These are phyloP conservation scores for Tupiocoris notatus DNA, from an alignment of 2,888 invertebrate species.

Conservation along the genomic window DNA sequence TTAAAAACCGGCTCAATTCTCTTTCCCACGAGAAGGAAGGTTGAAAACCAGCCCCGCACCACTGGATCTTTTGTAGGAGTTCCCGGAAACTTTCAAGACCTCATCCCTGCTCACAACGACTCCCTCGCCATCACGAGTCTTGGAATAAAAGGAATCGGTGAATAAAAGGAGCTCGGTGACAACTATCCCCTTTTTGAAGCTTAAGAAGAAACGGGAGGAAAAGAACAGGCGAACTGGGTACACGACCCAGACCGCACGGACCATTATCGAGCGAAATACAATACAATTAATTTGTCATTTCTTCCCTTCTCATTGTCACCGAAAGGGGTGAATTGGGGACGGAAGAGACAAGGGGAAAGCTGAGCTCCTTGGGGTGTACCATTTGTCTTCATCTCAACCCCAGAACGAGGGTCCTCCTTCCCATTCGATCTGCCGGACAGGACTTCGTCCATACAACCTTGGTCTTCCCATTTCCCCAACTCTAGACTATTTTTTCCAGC, in stretches of 20 bases:
- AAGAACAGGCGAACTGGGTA: background rate
- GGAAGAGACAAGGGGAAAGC: background rate
- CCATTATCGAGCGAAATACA: slow-evolving; percentile 43
- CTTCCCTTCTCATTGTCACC: slow-evolving; percentile 30
- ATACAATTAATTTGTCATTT: slow-evolving; percentile 44
- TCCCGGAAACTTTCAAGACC: slow-evolving; percentile 26
- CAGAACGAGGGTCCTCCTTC: background rate
- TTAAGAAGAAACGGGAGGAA: slow-evolving; percentile 15
- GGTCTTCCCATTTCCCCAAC: background rate
- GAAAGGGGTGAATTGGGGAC: background rate
- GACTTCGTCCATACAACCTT: background rate
- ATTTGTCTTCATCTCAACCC: slow-evolving; percentile 36
- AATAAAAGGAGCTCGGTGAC: slow-evolving; percentile 14
- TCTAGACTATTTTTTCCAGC: background rate
- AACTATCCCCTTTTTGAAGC: slow-evolving; percentile 7
- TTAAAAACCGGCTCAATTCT: slow-evolving; percentile 18
- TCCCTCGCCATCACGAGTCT: no score
- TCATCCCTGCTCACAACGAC: background rate
- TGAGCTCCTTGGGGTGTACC: slow-evolving; percentile 28
- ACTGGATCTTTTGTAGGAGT: slow-evolving; percentile 26
- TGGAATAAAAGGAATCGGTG: slow-evolving; percentile 31
- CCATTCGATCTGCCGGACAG: background rate
- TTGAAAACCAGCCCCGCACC: background rate
- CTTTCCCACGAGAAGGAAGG: background rate
- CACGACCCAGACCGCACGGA: background rate